Conservation (phyloP, 2,888 invertebrate species). For the Hofmannophila pseudospretella region DNA sequence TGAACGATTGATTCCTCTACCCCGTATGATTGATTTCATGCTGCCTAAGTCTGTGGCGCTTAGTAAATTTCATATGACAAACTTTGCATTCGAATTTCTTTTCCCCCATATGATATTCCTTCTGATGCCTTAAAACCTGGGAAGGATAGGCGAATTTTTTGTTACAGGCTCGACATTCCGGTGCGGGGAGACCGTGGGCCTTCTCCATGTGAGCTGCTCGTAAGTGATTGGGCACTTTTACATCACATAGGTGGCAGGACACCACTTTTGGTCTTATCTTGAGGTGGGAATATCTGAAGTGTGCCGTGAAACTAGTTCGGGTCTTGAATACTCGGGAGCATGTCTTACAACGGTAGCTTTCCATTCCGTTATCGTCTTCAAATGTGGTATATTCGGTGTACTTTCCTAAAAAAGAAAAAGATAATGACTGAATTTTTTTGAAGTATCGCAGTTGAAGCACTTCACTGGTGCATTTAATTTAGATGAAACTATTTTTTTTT, state of each 20-base stretch:
- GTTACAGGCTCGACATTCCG: conserved; percentile 24
- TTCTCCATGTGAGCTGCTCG: conserved; percentile 26
- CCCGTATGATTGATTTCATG: conserved; percentile 22
- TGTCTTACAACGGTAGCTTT: conserved; percentile 7
- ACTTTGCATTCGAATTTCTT: conserved; percentile 23
- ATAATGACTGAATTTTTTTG: too few relatives aligned
- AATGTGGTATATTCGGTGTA: background rate
- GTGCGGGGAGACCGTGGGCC: conserved; percentile 23
- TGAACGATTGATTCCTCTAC: conserved; percentile 48
- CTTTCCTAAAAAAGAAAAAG: conserved; percentile 14
- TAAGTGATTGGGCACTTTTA: conserved; percentile 20
- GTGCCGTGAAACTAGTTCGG: conserved; percentile 23
- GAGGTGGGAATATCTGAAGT: conserved; percentile 29
- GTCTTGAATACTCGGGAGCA: conserved; percentile 17
- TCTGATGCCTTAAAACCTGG: conserved; percentile 35
- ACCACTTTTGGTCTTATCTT: conserved; percentile 23
- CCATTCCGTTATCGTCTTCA: conserved; percentile 9
- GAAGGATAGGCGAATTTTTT: conserved; percentile 23
- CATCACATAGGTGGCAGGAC: conserved; percentile 28
- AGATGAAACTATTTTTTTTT: too few relatives aligned
- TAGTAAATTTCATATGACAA: conserved; percentile 27
- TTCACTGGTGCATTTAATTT: too few relatives aligned
- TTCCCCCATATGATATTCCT: conserved; percentile 39
- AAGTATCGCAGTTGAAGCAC: too few relatives aligned
- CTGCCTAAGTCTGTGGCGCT: conserved; percentile 15